Evolutionary conservation across 2,888 invertebrate species (phyloP).

Genomic region (Anticlea derivata): DNA sequence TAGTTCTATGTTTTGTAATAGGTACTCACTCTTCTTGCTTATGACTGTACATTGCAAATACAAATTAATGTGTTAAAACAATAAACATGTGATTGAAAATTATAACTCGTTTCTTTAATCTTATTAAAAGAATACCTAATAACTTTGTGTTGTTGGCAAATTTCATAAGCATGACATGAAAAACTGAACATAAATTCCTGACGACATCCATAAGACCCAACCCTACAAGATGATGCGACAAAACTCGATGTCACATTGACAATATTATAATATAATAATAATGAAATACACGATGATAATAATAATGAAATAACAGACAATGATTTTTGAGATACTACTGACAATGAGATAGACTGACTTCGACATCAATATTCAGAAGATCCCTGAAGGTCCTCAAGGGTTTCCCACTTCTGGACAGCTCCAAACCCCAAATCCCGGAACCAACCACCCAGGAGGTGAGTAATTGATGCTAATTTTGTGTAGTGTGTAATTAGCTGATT

Average conservation of each 20-base stretch:
- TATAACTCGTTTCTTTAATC: constrained; percentile 29
- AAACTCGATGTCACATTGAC: not conserved
- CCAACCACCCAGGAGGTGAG: constrained; percentile 70
- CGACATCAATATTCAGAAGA: constrained; percentile 38
- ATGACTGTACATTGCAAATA: constrained; percentile 78
- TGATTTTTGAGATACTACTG: too few species aligned
- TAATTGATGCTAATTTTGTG: constrained; percentile 46
- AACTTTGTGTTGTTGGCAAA: not conserved
- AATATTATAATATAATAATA: not conserved
- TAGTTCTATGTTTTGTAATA: constrained; percentile 59
- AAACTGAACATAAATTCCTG: not conserved
- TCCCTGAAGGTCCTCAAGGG: constrained; percentile 58
- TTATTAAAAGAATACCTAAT: not conserved
- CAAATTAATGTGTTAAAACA: constrained; percentile 73
- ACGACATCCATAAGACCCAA: not conserved
- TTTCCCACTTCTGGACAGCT: constrained; percentile 54
- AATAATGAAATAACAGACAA: not conserved
- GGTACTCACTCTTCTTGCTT: constrained; percentile 66
- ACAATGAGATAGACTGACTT: constrained; percentile 43
- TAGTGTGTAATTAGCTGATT: constrained; percentile 37
- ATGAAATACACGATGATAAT: not conserved
- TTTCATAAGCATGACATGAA: not conserved
- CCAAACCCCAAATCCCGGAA: constrained; percentile 65
- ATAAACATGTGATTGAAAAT: constrained; percentile 59
- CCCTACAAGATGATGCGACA: not conserved